Percentiles rank a stretch among this genome's conserved stretches.
Conservation (phyloP, 1,140 invertebrate species). For the Galleria mellonella region DNA sequence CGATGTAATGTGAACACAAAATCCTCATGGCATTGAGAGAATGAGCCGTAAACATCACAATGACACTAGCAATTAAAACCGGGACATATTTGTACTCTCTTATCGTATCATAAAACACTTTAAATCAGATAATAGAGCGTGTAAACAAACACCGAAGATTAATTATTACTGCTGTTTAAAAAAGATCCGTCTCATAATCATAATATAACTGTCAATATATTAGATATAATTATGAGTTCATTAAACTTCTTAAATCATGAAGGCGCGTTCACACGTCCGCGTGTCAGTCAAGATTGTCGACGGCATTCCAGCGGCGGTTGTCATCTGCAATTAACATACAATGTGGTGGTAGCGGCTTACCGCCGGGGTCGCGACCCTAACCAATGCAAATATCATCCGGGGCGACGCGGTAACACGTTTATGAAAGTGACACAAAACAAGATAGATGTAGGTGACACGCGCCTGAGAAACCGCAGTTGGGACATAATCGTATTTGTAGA, state of each 20-base stretch:
- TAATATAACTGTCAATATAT: slow-evolving; percentile 10
- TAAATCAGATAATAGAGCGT: too few relatives aligned
- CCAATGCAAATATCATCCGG: not conserved
- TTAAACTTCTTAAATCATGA: slow-evolving; percentile 24
- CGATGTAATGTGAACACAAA: not conserved
- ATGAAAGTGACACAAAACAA: too few relatives aligned
- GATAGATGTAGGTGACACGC: too few relatives aligned
- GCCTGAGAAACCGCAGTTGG: too few relatives aligned
- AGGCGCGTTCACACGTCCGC: slow-evolving; percentile 10
- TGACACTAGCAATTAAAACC: too few relatives aligned
- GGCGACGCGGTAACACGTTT: not conserved
- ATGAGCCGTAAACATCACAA: slow-evolving; percentile 12
- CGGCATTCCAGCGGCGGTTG: slow-evolving; percentile 8
- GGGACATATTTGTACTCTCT: too few relatives aligned
- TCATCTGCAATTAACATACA: slow-evolving; percentile 57
- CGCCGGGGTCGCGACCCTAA: not conserved
- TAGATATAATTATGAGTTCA: slow-evolving; percentile 13
- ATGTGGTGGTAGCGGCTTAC: slow-evolving; percentile 49
- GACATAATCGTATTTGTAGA: too few relatives aligned
- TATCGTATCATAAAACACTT: too few relatives aligned
- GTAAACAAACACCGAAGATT: too few relatives aligned
- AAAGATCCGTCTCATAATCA: not conserved
- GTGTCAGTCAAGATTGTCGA: slow-evolving; percentile 6
- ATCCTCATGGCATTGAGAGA: slow-evolving; percentile 11
- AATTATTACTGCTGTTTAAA: too few relatives aligned